Percentiles rank a stretch among this genome's conserved stretches.
Evolutionary conservation across 2,888 invertebrate genomes (phyloP).

Genomic region (Macroteleia sp.): DNA sequence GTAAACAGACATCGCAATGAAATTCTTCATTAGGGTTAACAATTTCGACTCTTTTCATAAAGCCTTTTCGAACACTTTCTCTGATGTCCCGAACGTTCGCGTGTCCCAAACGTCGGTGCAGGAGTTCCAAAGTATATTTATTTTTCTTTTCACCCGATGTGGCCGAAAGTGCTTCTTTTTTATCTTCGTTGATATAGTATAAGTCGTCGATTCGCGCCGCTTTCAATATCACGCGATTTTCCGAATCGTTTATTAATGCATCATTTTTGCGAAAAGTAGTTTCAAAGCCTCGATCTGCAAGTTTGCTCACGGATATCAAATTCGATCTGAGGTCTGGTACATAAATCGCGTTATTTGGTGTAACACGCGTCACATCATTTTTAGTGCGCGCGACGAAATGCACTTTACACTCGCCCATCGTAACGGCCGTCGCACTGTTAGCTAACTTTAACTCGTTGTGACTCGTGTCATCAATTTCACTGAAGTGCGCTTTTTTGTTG

Average conservation of each 20-base stretch:
- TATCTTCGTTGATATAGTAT: neutral
- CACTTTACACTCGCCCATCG: neutral
- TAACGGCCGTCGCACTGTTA: neutral
- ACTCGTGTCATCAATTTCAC: too few species aligned
- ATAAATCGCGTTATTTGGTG: neutral
- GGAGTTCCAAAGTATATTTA: neutral
- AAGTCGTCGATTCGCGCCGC: conserved; percentile 3
- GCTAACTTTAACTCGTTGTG: too few species aligned
- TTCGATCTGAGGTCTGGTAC: neutral
- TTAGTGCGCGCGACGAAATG: neutral
- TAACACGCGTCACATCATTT: neutral
- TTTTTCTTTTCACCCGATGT: neutral
- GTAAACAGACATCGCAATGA: conserved; percentile 14
- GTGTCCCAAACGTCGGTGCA: conserved; percentile 8
- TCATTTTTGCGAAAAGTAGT: neutral
- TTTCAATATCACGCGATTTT: neutral
- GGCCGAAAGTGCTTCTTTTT: neutral
- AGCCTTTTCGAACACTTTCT: neutral
- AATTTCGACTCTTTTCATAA: conserved; percentile 19
- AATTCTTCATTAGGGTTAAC: neutral
- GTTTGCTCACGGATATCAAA: neutral
- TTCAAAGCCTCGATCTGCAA: conserved; percentile 1
- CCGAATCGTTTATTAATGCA: neutral
- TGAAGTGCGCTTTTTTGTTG: neutral
- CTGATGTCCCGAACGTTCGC: conserved; percentile 2